These are phyloP conservation scores for Drosophila parthenogenetica DNA, from an alignment of 2,888 invertebrate genomes.

Conservation along the genomic window DNA sequence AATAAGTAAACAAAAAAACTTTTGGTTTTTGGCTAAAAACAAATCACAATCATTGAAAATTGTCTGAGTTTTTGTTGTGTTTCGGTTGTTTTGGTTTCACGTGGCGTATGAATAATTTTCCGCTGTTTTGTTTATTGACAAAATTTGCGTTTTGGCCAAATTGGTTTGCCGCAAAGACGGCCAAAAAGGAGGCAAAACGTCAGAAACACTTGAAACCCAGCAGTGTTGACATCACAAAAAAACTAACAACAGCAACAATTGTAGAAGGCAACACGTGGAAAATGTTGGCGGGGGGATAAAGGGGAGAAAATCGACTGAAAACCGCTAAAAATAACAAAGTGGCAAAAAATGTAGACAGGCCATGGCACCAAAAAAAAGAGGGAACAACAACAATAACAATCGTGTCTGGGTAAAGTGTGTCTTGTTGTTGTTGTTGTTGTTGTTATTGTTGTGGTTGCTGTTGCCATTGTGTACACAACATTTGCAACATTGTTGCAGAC, in stretches of 20 bases:
- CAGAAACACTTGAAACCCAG: conserved; percentile 53
- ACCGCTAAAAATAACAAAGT: conserved; percentile 67
- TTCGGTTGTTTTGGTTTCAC: conserved; percentile 40
- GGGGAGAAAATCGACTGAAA: conserved; percentile 39
- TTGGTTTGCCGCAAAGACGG: conserved; percentile 34
- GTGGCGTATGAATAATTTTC: conserved; percentile 71
- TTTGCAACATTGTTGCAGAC: conserved; percentile 61
- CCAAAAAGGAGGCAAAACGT: conserved; percentile 26
- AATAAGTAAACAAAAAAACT: conserved; percentile 1
- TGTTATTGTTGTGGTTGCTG: conserved; percentile 29
- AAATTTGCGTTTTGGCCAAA: conserved; percentile 51
- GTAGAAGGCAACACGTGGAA: conserved; percentile 57
- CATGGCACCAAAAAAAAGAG: conserved; percentile 42
- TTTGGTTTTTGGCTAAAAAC: no score
- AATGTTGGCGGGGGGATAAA: not conserved
- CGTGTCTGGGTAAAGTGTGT: conserved; percentile 51
- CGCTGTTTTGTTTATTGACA: conserved; percentile 49
- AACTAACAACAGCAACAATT: conserved; percentile 23
- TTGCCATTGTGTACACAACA: conserved; percentile 54
- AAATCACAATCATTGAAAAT: conserved; percentile 42
- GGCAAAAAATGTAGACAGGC: conserved; percentile 68
- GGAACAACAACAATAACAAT: conserved; percentile 26
- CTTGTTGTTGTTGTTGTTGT: conserved; percentile 34
- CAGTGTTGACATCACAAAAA: conserved; percentile 30
- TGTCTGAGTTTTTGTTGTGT: conserved; percentile 14